Conservation (phyloP, 2,797 vertebrate species). For the Pempheris klunzingeri region DNA sequence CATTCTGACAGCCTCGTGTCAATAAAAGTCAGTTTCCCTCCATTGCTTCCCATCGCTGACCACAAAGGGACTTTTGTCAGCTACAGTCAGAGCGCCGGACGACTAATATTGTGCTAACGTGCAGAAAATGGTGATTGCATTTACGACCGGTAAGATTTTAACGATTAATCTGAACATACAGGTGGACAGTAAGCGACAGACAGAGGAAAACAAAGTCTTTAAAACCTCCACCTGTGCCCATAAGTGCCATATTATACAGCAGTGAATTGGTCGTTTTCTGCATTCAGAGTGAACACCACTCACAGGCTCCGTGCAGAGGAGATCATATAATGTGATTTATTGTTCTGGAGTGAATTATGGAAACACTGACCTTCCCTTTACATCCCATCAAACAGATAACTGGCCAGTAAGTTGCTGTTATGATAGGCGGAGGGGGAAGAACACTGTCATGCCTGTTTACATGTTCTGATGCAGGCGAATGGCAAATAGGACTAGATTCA, state of each 20-base stretch:
- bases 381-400: constrained; percentile 84
- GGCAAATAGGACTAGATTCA: constrained; percentile 66
- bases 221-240: constrained; percentile 54
- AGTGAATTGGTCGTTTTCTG: constrained; percentile 51
- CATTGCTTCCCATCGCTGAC: constrained; percentile 74
- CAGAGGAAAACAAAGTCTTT: constrained; percentile 53
- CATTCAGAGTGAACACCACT: constrained; percentile 53
- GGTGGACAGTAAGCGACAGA: background rate
- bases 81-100: constrained; percentile 31
- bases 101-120: constrained; percentile 55
- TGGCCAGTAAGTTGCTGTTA: constrained; percentile 80
- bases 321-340: constrained; percentile 84
- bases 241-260: constrained; percentile 58
- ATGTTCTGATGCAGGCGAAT: constrained; percentile 59
- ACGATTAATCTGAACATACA: constrained; percentile 35
- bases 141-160: constrained; percentile 12
- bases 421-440: constrained; percentile 64
- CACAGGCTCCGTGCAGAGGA: constrained; percentile 32
- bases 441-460: constrained; percentile 69
- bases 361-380: constrained; percentile 84
- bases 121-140: constrained; percentile 52
- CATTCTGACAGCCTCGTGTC: constrained; percentile 82
- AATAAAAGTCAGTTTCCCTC: constrained; percentile 84
- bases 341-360: constrained; percentile 81
- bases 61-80: constrained; percentile 76